Evolutionary conservation across 2,113 vertebrate genomes (phyloP), one percentile per base, ranked within the genome.

Genomic region (Hystrix cristata): DNA sequence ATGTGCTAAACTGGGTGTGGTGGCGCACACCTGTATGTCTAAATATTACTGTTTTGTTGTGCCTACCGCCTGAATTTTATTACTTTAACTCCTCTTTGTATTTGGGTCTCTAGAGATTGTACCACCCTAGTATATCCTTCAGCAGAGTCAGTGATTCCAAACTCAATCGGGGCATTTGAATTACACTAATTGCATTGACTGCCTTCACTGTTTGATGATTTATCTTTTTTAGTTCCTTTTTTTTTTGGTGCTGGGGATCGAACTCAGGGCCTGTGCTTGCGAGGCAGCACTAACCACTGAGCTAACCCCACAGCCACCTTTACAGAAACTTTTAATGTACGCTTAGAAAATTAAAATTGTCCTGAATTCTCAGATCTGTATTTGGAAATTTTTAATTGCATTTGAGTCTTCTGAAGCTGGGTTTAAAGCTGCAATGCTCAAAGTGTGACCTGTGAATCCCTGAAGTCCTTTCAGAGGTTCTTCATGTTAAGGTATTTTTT

Each of bases 401-500:
- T 64, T 92, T 94, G 62, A 74, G 43, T 23, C 34, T 95, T 91
- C 23, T 51, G 34, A 93, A 94, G 38, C 43, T 71, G 0, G 31
- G 19, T 79, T 83, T 90, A 74, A 51, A 91, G 46, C 74, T 81
- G 21, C 13, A 79, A 14, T 93, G 95, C 78, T 95, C 21, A n/a
- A 81, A 95, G 43, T 79, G 18, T 96, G 67, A 21, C 79, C 38
- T 87, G 21, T 74, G 38, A 59, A 90, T 55, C 3, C 38, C 38
- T 51, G 43, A 74, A 38, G 69, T 14, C 59, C 14, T 64, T 69
- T 85, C 46, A 94, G 90, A 71, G 18, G 29, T 90, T 34, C 27
- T 94, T 93, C 59, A 64, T 87, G 29, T 95, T 31, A 85, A 46
- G 82, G n/a, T 92, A 8, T 69, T 95, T 94, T 95, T 95, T 71